Evolutionary conservation across 2,797 vertebrate genomes (phyloP).

Genomic region (Stomatorhinus walkeri): DNA sequence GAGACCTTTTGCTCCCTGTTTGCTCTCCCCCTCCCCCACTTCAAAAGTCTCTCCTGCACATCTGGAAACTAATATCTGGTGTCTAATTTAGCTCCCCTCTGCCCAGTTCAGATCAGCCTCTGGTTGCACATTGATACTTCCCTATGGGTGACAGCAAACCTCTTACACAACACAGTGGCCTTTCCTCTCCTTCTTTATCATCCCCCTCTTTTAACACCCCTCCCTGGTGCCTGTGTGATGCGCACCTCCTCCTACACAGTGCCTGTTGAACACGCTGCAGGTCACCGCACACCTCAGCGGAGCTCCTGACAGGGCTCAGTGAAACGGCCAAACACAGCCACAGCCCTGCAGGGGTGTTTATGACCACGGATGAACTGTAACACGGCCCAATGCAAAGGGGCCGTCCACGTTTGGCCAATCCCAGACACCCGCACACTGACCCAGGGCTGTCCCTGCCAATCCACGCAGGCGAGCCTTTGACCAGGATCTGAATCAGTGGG

Average conservation of each 20-base stretch:
- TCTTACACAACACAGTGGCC: not conserved
- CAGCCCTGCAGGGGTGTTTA: not conserved
- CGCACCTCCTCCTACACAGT: not conserved
- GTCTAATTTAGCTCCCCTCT: not conserved
- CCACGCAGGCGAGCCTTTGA: not conserved
- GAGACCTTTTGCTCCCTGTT: not conserved
- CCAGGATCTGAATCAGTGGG: not conserved
- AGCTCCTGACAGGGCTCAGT: not conserved
- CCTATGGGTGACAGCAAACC: not conserved
- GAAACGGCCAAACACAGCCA: not conserved
- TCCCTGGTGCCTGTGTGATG: not conserved
- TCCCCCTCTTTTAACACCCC: not conserved
- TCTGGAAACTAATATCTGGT: not conserved
- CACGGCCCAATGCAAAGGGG: not conserved
- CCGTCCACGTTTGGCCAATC: not conserved
- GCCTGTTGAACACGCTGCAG: not conserved
- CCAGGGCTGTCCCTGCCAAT: not conserved
- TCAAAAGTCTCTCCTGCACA: not conserved
- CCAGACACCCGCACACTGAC: not conserved
- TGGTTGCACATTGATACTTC: not conserved
- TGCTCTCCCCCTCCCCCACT: not conserved
- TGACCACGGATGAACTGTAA: not conserved
- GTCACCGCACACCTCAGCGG: not conserved
- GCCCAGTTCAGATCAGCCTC: not conserved
- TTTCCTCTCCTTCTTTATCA: not conserved